These are phyloP conservation scores for Chrysoperla carnea DNA, from an alignment of 1,140 invertebrate genomes.

Conservation along the genomic window DNA sequence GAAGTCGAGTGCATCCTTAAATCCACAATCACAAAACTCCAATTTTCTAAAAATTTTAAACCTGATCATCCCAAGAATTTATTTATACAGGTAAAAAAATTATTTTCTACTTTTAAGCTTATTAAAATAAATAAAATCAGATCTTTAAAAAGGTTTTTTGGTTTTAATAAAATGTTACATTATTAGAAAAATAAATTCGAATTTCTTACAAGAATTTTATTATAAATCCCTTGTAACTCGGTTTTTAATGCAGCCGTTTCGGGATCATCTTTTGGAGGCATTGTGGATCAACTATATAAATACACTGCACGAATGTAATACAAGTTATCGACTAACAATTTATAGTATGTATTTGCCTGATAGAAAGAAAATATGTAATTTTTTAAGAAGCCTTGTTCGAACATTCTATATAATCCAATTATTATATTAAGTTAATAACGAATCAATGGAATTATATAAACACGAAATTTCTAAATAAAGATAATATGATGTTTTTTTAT, in stretches of 20 bases:
- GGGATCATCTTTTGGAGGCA: conserved; percentile 59
- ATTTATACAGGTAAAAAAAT: too few relatives aligned
- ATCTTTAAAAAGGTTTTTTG: too few relatives aligned
- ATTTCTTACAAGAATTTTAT: conserved; percentile 45
- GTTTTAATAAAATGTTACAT: too few relatives aligned
- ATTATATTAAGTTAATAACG: conserved; percentile 2
- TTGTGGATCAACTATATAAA: conserved; percentile 14
- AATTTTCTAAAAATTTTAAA: too few relatives aligned
- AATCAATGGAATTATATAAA: neutral
- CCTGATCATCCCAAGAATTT: too few relatives aligned
- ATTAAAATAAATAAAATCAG: too few relatives aligned
- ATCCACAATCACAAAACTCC: too few relatives aligned
- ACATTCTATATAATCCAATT: neutral
- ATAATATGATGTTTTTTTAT: too few relatives aligned
- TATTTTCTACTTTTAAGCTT: too few relatives aligned
- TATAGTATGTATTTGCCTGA: neutral
- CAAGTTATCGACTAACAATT: neutral
- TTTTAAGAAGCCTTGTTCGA: neutral
- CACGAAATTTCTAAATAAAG: too few relatives aligned
- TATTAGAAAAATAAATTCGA: conserved; percentile 1
- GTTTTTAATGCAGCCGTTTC: conserved; percentile 55
- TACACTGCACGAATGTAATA: neutral
- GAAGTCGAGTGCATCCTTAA: too few relatives aligned
- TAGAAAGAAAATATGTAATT: neutral
- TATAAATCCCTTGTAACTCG: conserved; percentile 58